phyloP scores from a whole-genome alignment of 2,888 invertebrate genomes.

The Cryptosula pallasiana region DNA sequence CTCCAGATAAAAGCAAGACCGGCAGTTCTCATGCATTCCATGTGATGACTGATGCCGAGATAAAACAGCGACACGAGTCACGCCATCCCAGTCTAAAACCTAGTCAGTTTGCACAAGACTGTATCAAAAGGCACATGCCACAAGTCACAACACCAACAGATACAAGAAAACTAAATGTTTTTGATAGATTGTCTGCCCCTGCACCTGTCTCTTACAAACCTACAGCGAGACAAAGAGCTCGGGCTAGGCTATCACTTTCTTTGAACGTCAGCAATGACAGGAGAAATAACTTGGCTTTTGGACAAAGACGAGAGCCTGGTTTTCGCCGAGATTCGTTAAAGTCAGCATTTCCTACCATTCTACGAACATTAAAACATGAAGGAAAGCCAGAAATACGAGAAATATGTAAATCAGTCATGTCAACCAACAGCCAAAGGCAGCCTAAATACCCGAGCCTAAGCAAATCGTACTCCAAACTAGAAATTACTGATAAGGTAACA shows the following conservation, averaged over 20 bases:
- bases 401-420: neutral
- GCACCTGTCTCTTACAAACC: neutral
- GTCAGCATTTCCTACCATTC: conserved; percentile 6
- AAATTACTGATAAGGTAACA: neutral
- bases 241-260: neutral
- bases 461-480: neutral
- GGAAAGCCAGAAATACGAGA: neutral
- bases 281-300: neutral
- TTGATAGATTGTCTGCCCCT: conserved; percentile 15
- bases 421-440: neutral
- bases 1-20: neutral
- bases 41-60: neutral
- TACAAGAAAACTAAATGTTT: neutral
- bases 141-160: neutral
- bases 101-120: conserved; percentile 2
- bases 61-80: neutral
- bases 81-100: neutral
- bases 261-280: neutral
- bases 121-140: conserved; percentile 1
- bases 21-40: neutral
- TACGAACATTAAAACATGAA: neutral
- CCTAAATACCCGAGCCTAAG: neutral
- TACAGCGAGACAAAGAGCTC: conserved; percentile 7
- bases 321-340: neutral
- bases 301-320: conserved; percentile 7